Evolutionary conservation across 2,113 vertebrate species (phyloP).

Genomic region (Pollimyrus isidori): DNA sequence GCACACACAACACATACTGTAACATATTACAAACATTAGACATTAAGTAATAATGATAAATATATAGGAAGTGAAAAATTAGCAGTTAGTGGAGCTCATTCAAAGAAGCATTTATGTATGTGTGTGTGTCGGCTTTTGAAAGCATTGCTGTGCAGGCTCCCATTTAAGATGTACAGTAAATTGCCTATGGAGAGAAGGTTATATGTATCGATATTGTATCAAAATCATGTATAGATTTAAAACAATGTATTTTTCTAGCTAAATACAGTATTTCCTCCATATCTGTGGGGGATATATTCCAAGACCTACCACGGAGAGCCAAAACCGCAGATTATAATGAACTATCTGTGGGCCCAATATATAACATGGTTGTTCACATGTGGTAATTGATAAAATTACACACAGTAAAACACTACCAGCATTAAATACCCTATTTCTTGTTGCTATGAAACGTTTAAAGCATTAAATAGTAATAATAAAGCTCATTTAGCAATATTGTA

Average conservation of each 20-base stretch:
- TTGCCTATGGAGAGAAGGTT: not conserved
- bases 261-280: too few relatives aligned
- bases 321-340: not conserved
- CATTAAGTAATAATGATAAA: not conserved
- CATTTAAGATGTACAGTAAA: not conserved
- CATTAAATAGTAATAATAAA: not conserved
- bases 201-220: not conserved
- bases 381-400: not conserved
- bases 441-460: too few relatives aligned
- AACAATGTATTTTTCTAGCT: not conserved
- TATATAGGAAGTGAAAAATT: not conserved
- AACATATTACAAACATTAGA: not conserved
- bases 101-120: not conserved
- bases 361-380: not conserved
- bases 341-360: not conserved
- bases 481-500: not conserved
- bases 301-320: not conserved
- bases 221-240: not conserved
- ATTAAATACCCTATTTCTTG: not conserved
- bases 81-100: not conserved
- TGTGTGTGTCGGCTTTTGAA: not conserved
- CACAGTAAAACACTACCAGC: not conserved
- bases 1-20: not conserved
- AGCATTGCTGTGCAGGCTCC: not conserved
- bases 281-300: not conserved